These are phyloP conservation scores for Philereme vetulata DNA, from an alignment of 2,888 invertebrate species.

Conservation along the genomic window DNA sequence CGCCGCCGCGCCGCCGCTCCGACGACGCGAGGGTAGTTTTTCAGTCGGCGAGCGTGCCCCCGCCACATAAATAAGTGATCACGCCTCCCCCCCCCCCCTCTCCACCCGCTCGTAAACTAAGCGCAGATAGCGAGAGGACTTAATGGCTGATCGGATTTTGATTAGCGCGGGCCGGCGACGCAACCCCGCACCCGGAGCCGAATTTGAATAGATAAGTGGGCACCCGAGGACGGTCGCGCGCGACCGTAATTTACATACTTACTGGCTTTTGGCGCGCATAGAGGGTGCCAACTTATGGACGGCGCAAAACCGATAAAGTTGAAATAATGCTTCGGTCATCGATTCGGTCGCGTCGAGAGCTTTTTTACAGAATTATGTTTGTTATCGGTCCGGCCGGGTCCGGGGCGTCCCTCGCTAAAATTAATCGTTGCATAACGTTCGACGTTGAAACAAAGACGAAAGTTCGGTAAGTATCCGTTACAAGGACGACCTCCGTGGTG, in stretches of 20 bases:
- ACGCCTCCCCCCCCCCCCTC: constrained; percentile 50
- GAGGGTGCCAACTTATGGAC: constrained; percentile 79
- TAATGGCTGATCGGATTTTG: constrained; percentile 84
- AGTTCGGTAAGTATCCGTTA: constrained; percentile 25
- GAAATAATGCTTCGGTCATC: constrained; percentile 81
- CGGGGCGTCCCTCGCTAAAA: constrained; percentile 48
- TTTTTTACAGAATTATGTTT: constrained; percentile 74
- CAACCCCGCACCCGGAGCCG: constrained; percentile 73
- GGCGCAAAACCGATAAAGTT: constrained; percentile 80
- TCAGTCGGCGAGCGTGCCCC: constrained; percentile 68
- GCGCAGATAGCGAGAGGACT: constrained; percentile 82
- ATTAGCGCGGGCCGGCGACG: constrained; percentile 82
- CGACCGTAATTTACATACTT: constrained; percentile 84
- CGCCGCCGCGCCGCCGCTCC: constrained; percentile 52
- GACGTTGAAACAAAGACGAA: constrained; percentile 28
- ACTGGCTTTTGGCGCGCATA: constrained; percentile 78
- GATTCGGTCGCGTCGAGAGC: constrained; percentile 69
- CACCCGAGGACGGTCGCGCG: constrained; percentile 78
- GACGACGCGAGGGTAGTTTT: constrained; percentile 78
- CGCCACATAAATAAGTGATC: constrained; percentile 82
- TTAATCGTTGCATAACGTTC: constrained; percentile 56
- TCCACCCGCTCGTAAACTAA: constrained; percentile 78
- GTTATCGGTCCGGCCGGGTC: constrained; percentile 59
- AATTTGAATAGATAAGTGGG: constrained; percentile 85
- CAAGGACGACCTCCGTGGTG: too few relatives aligned